Conservation (phyloP, 2,113 vertebrate genomes). For the Catharus minimus region DNA sequence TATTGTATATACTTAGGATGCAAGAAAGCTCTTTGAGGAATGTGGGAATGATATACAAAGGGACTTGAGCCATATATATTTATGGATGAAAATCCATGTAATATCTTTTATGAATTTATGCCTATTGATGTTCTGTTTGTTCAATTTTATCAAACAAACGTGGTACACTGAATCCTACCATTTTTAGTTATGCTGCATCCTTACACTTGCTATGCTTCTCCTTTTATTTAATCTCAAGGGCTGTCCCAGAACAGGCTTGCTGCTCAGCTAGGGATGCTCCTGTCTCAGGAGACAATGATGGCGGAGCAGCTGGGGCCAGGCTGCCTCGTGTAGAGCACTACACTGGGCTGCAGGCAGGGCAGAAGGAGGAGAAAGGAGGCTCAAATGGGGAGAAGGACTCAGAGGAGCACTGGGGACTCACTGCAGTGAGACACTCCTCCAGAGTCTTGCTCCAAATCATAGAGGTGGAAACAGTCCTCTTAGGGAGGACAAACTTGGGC, state of each 20-base stretch:
- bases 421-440: neutral
- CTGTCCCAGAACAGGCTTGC: accelerated
- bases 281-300: no score
- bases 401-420: neutral
- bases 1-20: neutral
- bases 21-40: neutral
- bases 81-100: neutral
- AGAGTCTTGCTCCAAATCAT: neutral
- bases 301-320: neutral
- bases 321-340: neutral
- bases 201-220: neutral
- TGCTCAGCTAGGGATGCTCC: neutral
- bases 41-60: neutral
- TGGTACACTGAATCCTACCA: neutral
- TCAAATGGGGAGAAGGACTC: accelerated
- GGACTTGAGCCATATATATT: neutral
- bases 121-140: neutral
- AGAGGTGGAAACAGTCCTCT: neutral
- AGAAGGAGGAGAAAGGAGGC: neutral
- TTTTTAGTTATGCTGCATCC: neutral
- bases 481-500: neutral
- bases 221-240: neutral
- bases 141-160: neutral
- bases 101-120: neutral
- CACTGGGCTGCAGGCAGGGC: neutral